A percentile compares a stretch with the other conserved stretches of the same genome.
phyloP scores from a whole-genome alignment of 2,888 invertebrate species.

The Caenorhabditis virilis region DNA sequence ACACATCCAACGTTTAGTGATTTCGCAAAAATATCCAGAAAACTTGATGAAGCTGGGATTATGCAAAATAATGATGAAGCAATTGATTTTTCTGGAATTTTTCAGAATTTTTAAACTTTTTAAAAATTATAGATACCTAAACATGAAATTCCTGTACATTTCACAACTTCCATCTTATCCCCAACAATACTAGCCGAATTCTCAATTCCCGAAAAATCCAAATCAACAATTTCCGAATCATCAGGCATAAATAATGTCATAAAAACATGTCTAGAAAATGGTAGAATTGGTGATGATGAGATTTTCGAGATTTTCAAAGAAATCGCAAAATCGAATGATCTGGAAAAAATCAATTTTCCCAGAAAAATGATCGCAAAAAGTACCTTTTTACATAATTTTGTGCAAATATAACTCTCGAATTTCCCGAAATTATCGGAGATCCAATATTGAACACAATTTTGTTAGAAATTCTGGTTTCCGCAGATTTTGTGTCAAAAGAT shows the following conservation, averaged over 20 bases:
- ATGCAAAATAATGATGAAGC: no score
- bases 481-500: no score
- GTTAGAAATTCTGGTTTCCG: conserved; percentile 3
- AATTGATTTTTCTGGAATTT: no score
- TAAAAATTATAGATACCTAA: no score
- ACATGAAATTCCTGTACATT: no score
- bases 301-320: conserved; percentile 1
- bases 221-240: no score
- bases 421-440: neutral
- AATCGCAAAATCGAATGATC: conserved; percentile 21
- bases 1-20: conserved; percentile 37
- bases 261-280: conserved; percentile 18
- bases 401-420: neutral
- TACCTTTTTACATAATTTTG: conserved; percentile 10
- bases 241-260: conserved; percentile 6
- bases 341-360: conserved; percentile 5
- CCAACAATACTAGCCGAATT: no score
- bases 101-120: no score
- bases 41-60: no score
- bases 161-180: no score
- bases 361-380: neutral
- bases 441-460: conserved; percentile 19
- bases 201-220: no score
- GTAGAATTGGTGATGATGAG: conserved; percentile 23
- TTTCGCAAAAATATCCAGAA: neutral